Base-by-base conservation (phyloP, 2,113 vertebrate genomes). In the Nycticryphes semicollaris region DNA sequence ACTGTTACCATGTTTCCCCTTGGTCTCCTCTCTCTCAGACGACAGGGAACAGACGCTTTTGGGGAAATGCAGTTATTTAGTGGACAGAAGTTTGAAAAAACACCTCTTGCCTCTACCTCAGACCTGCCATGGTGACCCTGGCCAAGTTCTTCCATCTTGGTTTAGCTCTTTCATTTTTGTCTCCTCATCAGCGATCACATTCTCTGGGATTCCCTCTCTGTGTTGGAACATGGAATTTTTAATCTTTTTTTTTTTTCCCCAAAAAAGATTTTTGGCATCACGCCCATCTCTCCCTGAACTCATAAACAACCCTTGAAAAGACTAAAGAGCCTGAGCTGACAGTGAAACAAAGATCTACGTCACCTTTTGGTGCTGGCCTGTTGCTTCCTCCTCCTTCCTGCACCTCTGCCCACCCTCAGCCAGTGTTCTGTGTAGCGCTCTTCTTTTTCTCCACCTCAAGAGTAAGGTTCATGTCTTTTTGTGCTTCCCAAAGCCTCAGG, bases 401-500 rank as follows among this genome's bases (percentile, higher is more conserved):
- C 5, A n/a, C 54, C 66, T 64, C 70, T 78, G 63, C 54, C 78
- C 85, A 62, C 67, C 45, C 51, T 87, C 53, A 6, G 17, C 0
- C 0, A 0, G 60, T 24, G 7, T 45, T 91, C 41, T 50, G 12
- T 0, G 5, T 3, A n/a, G 39, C 31, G 31, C 13, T 93, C 75
- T 56, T 88, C 39, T 88, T 51, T 62, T 80, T 39, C 31, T 68
- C 50, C 60, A 89, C 62, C 50, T 62, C 62, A 35, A 35, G 41
- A 89, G 16, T 19, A 66, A n/a, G 10, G 28, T 79, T 93, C 3
- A 1, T 41, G 41, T 84, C 81, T 95, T 89, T 45, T 10, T 93
- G 62, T 76, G 57, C 78, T 85, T 94, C 87, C 78, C 47, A 85
- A 96, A 93, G 94, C 93, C 87, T 83, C 63, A n/a, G 93, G 89